phyloP scores from a whole-genome alignment of 2,113 vertebrate genomes.

The Phrynosoma blainvillii region DNA sequence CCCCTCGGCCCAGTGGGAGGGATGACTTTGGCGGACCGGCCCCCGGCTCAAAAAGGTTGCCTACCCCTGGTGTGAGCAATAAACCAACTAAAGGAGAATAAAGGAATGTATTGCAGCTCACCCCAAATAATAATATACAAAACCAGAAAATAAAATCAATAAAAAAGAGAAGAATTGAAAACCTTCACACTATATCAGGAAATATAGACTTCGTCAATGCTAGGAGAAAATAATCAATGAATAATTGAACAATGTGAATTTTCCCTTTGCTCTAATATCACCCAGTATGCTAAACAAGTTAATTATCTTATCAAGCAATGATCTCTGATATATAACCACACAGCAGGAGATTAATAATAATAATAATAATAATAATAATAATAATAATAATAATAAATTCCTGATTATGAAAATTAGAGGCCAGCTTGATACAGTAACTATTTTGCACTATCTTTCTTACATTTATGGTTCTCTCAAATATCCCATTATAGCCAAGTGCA shows the following conservation, averaged over 20 bases:
- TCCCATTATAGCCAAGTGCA: conserved; percentile 23
- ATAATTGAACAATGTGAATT: too few species aligned
- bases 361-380: accelerated
- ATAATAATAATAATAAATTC: not conserved
- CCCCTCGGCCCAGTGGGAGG: too few species aligned
- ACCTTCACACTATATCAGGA: not conserved
- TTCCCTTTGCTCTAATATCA: not conserved
- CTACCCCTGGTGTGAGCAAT: too few species aligned
- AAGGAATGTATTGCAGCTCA: too few species aligned
- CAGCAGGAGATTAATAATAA: too few species aligned
- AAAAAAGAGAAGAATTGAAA: too few species aligned
- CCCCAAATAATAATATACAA: too few species aligned
- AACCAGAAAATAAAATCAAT: too few species aligned
- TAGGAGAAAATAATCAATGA: not conserved
- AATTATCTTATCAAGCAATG: conserved; percentile 21
- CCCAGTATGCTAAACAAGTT: not conserved
- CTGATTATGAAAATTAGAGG: conserved; percentile 27
- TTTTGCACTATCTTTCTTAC: conserved; percentile 5
- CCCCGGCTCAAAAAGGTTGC: too few species aligned
- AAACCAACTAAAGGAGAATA: too few species aligned
- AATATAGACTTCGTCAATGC: not conserved
- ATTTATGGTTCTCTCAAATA: not conserved
- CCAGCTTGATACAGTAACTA: not conserved
- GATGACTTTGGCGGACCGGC: too few species aligned
- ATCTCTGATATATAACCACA: not conserved